Evolutionary conservation across 2,113 vertebrate genomes (phyloP), one percentile per base, ranked within the genome.

Genomic region (Anoplopoma fimbria): DNA sequence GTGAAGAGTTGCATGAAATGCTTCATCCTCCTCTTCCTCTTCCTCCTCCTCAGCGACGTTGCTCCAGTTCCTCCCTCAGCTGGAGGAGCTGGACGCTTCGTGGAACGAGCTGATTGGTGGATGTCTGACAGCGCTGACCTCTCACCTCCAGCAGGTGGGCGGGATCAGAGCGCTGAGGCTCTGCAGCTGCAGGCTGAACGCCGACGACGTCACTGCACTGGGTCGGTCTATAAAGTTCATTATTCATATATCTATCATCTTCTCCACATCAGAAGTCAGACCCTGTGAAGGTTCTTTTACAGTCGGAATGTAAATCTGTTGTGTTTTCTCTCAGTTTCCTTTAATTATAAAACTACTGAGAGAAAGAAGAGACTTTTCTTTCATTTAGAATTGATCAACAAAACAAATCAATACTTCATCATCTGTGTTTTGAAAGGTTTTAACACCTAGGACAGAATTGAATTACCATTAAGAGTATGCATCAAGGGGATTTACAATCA

Each of bases 51-150:
- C 72, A 97, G 96, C 91, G 12, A 90, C 94, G 5, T 33, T 97
- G 77, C 88, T 98, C 65, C 95, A 91, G 0, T 95, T 94, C 78
- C 89, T 97, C 29, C 92, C 95, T 57, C 93, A 94, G 77, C 84
- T 97, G 92, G 96, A 98, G 92, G 95, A 97, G 88, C 34, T 98
- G 84, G 95, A 95, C 68, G 68, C 98, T 61, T 98, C 97, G 60
- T 99, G 97, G 97, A 98, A 97, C 64, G 90, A 96, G 64, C 93
- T 94, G 75, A 86, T 97, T 73, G 96, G 96, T 31, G 96, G 96
- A 6, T 83, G 91, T 60, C 77, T 99, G 78, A 87, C 61, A 27
- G 85, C 82, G 25, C 57, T 98, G 80, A 95, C 95, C 69, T 91
- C 88, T 84, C 94, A 96, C 64, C 88, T 97, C 34, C 95, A 94